Percentiles rank a stretch among this genome's conserved stretches.
These are phyloP conservation scores for Oreochromis spilurus DNA, from an alignment of 2,113 vertebrate genomes.

Conservation along the genomic window DNA sequence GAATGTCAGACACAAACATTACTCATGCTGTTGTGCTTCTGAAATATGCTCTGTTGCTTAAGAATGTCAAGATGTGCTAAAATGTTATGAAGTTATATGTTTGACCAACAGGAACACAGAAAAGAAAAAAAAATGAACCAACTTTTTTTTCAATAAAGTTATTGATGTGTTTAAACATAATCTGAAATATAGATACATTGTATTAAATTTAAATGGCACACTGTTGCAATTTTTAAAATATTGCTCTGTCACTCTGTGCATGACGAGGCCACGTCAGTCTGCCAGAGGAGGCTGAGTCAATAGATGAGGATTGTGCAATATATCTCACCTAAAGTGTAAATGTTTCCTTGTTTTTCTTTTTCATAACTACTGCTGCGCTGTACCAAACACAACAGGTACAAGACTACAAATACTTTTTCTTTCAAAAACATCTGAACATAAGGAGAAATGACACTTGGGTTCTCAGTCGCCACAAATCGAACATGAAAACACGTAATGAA, in stretches of 20 bases:
- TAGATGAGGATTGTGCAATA: neutral
- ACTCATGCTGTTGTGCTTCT: neutral
- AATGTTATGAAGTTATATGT: neutral
- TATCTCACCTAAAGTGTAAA: neutral
- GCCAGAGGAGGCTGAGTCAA: neutral
- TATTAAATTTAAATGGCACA: neutral
- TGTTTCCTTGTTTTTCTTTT: neutral
- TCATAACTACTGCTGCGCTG: neutral
- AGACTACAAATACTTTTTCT: neutral
- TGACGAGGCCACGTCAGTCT: neutral
- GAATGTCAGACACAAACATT: neutral
- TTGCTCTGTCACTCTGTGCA: neutral
- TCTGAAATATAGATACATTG: neutral
- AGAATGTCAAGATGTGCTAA: neutral
- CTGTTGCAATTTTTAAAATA: neutral
- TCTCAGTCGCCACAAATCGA: slow-evolving; percentile 5
- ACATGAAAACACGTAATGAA: slow-evolving; percentile 40
- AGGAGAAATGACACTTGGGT: neutral
- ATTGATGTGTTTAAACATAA: neutral
- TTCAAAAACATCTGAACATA: neutral
- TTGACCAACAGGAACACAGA: neutral
- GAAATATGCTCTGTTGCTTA: neutral
- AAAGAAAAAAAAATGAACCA: neutral
- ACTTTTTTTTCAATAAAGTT: neutral
- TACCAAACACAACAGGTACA: neutral